These are phyloP conservation scores for Oligia latruncula DNA, from an alignment of 2,888 invertebrate genomes.

Conservation along the genomic window DNA sequence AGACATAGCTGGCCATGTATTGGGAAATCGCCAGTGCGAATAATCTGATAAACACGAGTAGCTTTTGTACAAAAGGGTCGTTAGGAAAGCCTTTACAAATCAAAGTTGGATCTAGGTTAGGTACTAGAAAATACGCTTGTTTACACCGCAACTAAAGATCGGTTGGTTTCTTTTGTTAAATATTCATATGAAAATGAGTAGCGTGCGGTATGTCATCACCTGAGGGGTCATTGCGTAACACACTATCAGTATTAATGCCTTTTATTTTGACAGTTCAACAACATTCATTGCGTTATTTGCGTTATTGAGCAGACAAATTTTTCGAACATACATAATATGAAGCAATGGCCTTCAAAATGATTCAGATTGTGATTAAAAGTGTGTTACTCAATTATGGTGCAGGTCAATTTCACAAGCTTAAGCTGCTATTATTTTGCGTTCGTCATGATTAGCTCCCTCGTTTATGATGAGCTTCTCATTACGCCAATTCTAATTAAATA, in stretches of 20 bases:
- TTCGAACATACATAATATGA: not conserved
- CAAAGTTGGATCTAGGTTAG: constrained; percentile 50
- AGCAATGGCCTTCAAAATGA: not conserved
- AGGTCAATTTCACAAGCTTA: not conserved
- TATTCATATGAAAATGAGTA: not conserved
- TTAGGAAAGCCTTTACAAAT: constrained; percentile 40
- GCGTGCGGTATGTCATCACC: not conserved
- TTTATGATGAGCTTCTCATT: not conserved
- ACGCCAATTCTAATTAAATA: not conserved
- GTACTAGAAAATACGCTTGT: constrained; percentile 28
- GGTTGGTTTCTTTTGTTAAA: constrained; percentile 22
- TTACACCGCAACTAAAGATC: constrained; percentile 14
- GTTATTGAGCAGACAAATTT: not conserved
- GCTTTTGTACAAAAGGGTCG: constrained; percentile 42
- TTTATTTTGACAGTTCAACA: not conserved
- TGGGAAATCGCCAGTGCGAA: constrained; percentile 42
- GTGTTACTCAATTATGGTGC: not conserved
- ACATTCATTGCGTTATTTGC: not conserved
- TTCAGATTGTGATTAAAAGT: not conserved
- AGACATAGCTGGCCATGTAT: constrained; percentile 16
- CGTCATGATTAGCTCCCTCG: not conserved
- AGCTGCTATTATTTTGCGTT: not conserved
- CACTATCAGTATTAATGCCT: not conserved
- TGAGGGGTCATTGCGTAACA: not conserved
- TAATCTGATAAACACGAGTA: constrained; percentile 46